Evolutionary conservation across 2,888 invertebrate genomes (phyloP), one percentile per base, ranked within the genome.

Genomic region (Spisula subtruncata): DNA sequence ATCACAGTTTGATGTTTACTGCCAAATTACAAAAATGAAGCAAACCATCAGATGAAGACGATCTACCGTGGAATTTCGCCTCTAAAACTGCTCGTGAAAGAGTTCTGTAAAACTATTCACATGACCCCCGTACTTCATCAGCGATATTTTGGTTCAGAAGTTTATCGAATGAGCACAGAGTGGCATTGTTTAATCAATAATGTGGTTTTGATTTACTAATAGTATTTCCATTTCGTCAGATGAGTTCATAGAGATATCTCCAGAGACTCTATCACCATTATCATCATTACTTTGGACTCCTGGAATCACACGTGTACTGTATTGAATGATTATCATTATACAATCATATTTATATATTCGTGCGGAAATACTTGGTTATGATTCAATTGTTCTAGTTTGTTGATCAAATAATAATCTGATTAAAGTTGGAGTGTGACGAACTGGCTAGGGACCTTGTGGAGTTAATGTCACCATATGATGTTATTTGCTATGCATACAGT

Each of bases 371-470:
- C 5, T 12, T 8, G 41, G 51, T 1, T 51, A 51, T 10, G 16
- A 51, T 51, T 51, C 51, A 16, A 51, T 25, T 25, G 10, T n/a
- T 66, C n/a, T 66, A 20, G 25, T 66, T 25, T 66, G 60, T 66
- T 66, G 25, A 66, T 66, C 60, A 66, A 66, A 66, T n/a, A 25
- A 16, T 66, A n/a, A 66, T 66, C 25, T 25, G 60, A 66, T 66
- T 66, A 66, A 66, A 25, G 25, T 10, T 66, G 25, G 25, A 66
- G 25, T 0, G 0, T 25, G 60, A 6, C 12, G 6, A 66, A 66
- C 25, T 25, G 25, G 5, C 25, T 1, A 66, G 60, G 60, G 60
- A 66, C n/a, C 25, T n/a, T 2, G 8, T 25, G 25, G 25, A 66
- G n/a, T 5, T 66, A 66, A n/a, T 25, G 25, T 51, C 51, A 4